phyloP scores from a whole-genome alignment of 2,797 vertebrate species.

The Cynopterus sphinx region DNA sequence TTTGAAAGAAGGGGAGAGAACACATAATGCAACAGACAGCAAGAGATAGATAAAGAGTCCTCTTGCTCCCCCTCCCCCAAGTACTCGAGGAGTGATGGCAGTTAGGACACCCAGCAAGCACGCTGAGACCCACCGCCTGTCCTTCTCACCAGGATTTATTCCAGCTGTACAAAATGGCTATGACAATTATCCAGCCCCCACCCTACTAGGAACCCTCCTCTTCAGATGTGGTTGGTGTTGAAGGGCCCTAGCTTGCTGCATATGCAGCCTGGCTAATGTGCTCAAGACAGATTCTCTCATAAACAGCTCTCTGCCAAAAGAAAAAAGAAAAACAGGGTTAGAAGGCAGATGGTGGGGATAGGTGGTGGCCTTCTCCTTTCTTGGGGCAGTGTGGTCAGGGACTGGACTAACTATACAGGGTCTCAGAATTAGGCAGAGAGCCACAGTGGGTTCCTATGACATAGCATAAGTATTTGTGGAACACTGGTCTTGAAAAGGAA shows the following conservation, averaged over 20 bases:
- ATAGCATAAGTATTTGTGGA: neutral
- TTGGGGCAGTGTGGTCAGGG: neutral
- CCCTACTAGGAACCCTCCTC: neutral
- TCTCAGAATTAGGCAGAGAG: neutral
- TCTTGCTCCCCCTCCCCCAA: neutral
- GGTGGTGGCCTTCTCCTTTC: neutral
- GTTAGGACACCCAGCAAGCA: neutral
- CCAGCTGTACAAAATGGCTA: neutral
- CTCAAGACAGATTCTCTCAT: neutral
- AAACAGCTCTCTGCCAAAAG: neutral
- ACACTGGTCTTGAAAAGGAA: neutral
- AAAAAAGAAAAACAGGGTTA: too few species aligned
- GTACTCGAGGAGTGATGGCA: neutral
- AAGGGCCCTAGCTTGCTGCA: neutral
- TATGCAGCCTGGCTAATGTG: fast-evolving
- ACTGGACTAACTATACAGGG: neutral
- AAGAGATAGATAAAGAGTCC: neutral
- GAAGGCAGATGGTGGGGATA: neutral
- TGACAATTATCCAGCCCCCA: neutral
- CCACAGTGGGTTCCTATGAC: neutral
- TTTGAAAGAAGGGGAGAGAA: neutral
- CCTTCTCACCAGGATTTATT: neutral
- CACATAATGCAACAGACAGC: neutral
- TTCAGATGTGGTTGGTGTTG: neutral
- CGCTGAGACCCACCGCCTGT: neutral